phyloP scores from a whole-genome alignment of 1,140 invertebrate genomes.

The Acyrthosiphon pisum region DNA sequence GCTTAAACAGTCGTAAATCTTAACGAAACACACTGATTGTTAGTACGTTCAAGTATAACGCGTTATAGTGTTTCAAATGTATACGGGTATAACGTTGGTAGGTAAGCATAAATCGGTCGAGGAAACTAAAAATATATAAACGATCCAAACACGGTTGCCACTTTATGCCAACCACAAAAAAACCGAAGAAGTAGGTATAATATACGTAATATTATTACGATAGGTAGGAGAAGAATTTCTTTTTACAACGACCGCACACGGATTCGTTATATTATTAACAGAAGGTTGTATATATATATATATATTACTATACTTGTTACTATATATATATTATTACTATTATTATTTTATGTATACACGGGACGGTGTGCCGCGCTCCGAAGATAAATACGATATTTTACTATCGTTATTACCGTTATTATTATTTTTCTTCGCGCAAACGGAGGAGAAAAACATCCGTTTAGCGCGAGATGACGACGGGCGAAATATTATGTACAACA shows the following conservation, averaged over 20 bases:
- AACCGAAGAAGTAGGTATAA: background rate
- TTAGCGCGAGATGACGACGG: background rate
- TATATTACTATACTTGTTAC: background rate
- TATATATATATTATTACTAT: background rate
- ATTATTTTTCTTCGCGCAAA: background rate
- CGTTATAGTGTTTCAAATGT: background rate
- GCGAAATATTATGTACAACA: constrained; percentile 33
- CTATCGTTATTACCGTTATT: constrained; percentile 11
- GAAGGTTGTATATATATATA: background rate
- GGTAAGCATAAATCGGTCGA: background rate
- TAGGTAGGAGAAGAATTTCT: background rate
- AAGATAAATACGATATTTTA: constrained; percentile 14
- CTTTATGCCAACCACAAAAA: background rate
- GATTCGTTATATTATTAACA: background rate
- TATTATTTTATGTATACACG: background rate
- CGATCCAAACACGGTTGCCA: background rate
- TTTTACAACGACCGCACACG: background rate
- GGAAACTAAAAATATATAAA: background rate
- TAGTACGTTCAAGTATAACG: background rate
- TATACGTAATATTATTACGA: background rate
- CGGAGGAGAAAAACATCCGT: background rate
- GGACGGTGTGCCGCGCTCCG: background rate
- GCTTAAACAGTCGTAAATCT: constrained; percentile 1
- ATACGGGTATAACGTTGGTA: background rate
- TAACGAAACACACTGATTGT: background rate